Base-by-base conservation (phyloP, 2,888 invertebrate species). In the Caenorhabditis doughertyi region DNA sequence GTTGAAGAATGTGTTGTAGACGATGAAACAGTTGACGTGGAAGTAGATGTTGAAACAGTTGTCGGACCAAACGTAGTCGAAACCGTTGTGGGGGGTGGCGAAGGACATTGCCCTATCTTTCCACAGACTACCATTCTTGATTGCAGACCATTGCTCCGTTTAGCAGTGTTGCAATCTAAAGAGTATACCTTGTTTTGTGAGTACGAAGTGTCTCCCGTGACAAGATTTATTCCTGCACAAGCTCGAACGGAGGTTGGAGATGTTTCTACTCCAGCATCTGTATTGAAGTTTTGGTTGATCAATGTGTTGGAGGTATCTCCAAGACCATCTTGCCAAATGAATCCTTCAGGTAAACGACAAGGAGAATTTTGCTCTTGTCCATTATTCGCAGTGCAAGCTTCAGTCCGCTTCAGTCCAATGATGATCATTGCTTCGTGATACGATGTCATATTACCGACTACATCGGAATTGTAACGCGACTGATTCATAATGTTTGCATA, bases 251-350 rank as follows among this genome's bases (percentile, higher is more conserved):
- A 4, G 1, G 23, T 21, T 11, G 51, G 16, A 0, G 77, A 77
- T 25, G 77, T 77, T 29, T 77, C 77, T 1, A 77, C 77, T 44
- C 68, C 68, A 13, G 65, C 23, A 65, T 62, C 21, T 0, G n/a
- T 25, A 5, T 62, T 62, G 32, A 77, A 53, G 42, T 77, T 49
- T 29, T 53, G 53, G 21, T 77, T 77, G 44, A 77, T 32, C 21
- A 77, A 25, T 5, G 77, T 68, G 51, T 77, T 77, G 3, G 77
- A 77, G 9, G 77, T 77, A 3, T 21, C 53, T 18, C 77, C 77
- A 25, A 77, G 32, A 18, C 77, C 77, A 51, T 77, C 77, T n/a
- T 60, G 68, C 77, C 77, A 77, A 23, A 68, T 68, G 62, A 77
- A 77, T 32, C 77, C 77, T 44, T 68, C 39, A 23, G 77, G 77